These are phyloP conservation scores for Strigamia maritima DNA, from an alignment of 2,888 invertebrate genomes.

Conservation along the genomic window DNA sequence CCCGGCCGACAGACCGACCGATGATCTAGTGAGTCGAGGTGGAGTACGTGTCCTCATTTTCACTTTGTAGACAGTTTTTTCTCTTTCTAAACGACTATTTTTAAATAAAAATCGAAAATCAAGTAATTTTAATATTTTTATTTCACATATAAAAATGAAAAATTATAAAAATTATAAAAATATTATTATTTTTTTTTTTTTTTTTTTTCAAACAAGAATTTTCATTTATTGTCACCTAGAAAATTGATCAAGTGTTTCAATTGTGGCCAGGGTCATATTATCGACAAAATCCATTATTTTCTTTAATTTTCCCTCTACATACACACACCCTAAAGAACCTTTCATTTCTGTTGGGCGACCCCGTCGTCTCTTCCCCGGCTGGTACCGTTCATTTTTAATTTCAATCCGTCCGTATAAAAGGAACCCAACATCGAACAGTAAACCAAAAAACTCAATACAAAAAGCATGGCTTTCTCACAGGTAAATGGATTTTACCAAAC, in stretches of 20 bases:
- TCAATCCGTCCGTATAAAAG: neutral
- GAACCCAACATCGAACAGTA: neutral
- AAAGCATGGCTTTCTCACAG: constrained; percentile 1
- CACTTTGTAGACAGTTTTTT: neutral
- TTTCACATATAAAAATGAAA: neutral
- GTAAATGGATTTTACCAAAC: neutral
- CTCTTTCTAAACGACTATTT: neutral
- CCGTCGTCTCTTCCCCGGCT: neutral
- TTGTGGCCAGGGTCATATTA: neutral
- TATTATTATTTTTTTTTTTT: too few relatives aligned
- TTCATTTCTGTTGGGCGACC: neutral
- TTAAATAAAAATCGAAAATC: too few relatives aligned
- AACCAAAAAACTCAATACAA: neutral
- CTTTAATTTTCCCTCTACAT: neutral
- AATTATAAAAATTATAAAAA: neutral
- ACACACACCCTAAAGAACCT: neutral
- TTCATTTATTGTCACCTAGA: neutral
- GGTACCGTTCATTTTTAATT: neutral
- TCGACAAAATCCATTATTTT: neutral
- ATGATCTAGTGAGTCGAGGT: neutral
- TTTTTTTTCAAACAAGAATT: too few relatives aligned
- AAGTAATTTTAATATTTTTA: too few relatives aligned
- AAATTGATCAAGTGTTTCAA: neutral
- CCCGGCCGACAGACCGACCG: neutral
- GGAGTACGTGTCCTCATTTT: neutral